Percentiles rank a stretch among this genome's conserved stretches.
phyloP scores from a whole-genome alignment of 2,888 invertebrate species.

The Tetragonisca angustula region DNA sequence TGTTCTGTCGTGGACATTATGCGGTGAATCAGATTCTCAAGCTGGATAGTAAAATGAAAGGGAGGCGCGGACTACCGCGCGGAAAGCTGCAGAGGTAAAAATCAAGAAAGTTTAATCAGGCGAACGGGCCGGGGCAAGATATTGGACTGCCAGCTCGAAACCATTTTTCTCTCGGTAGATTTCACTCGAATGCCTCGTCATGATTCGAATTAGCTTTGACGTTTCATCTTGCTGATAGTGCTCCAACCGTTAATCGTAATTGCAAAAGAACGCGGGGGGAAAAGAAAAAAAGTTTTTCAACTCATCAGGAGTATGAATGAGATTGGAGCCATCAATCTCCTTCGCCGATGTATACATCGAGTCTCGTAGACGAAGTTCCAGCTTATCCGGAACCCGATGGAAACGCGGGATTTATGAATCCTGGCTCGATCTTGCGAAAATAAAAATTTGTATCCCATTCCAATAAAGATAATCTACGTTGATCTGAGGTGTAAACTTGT shows the following conservation, averaged over 20 bases:
- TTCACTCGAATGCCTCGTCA: conserved; percentile 31
- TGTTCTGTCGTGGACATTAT: neutral
- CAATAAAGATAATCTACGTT: no score
- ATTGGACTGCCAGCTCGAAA: conserved; percentile 14
- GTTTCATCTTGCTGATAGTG: conserved; percentile 30
- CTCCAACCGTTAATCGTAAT: conserved; percentile 29
- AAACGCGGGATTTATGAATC: neutral
- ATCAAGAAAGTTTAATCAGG: conserved; percentile 32
- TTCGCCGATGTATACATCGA: neutral
- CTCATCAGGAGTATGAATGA: conserved; percentile 29
- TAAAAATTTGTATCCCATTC: neutral
- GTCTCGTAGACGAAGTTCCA: conserved; percentile 18
- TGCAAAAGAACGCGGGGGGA: conserved; percentile 15
- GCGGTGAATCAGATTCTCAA: neutral
- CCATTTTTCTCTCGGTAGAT: conserved; percentile 31
- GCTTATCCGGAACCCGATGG: neutral
- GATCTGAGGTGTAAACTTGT: no score
- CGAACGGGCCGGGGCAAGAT: conserved; percentile 11
- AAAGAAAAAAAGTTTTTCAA: conserved; percentile 19
- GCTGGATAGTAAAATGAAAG: neutral
- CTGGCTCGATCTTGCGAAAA: neutral
- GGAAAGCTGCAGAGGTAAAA: conserved; percentile 3
- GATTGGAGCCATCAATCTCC: conserved; percentile 30
- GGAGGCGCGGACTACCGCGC: neutral
- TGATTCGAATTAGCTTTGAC: conserved; percentile 32